Percentiles rank a stretch among this genome's conserved stretches.
Conservation (phyloP, 1,140 invertebrate species). For the Bombus picipes region DNA sequence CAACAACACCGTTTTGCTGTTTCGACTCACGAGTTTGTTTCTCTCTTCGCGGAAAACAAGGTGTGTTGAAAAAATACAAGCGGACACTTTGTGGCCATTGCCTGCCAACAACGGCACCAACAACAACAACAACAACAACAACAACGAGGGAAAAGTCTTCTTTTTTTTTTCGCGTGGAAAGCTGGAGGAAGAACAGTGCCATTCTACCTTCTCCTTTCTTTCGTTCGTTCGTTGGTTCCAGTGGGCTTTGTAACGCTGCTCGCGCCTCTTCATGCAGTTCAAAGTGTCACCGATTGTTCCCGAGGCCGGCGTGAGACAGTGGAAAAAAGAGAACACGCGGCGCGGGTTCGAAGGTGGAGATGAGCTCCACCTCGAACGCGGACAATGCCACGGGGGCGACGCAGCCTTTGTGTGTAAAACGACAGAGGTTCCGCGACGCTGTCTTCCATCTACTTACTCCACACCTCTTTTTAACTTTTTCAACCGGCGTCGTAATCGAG, state of each 20-base stretch:
- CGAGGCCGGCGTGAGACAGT: neutral
- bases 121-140: neutral
- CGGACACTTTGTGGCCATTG: neutral
- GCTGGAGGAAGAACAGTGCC: no score
- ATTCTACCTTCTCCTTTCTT: neutral
- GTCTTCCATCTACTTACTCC: slow-evolving; percentile 12
- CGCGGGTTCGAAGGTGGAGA: slow-evolving; percentile 7
- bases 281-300: slow-evolving; percentile 43
- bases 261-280: neutral
- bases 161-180: neutral
- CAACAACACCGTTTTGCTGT: neutral
- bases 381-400: slow-evolving; percentile 57
- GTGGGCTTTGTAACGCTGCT: neutral
- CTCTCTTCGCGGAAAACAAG: no score
- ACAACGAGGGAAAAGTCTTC: neutral
- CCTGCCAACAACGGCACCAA: neutral
- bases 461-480: slow-evolving; percentile 29
- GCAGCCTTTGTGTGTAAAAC: slow-evolving; percentile 54
- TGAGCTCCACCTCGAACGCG: slow-evolving; percentile 17
- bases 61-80: neutral
- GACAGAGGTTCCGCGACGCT: slow-evolving; percentile 25
- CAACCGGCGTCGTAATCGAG: slow-evolving; percentile 1
- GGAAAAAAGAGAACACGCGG: neutral
- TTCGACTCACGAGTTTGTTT: neutral
- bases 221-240: no score